phyloP scores from a whole-genome alignment of 2,797 vertebrate genomes.

The Lates japonicus region DNA sequence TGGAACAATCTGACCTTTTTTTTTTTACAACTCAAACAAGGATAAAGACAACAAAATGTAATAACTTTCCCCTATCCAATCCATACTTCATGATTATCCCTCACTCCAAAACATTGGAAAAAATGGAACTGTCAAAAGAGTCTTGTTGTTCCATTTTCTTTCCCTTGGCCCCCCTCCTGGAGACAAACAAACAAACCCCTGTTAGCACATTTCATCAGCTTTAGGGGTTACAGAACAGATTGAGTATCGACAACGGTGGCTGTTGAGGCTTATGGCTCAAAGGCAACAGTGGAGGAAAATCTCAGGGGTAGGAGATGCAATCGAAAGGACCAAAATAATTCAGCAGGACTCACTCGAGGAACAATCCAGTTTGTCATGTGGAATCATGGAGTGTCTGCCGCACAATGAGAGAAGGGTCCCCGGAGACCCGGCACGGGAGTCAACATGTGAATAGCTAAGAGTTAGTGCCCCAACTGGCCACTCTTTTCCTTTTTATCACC shows the following conservation, averaged over 20 bases:
- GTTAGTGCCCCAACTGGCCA: slow-evolving; percentile 76
- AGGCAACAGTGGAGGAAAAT: slow-evolving; percentile 82
- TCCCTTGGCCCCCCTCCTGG: slow-evolving; percentile 74
- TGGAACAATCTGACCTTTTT: slow-evolving; percentile 76
- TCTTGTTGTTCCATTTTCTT: slow-evolving; percentile 84
- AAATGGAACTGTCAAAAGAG: slow-evolving; percentile 85
- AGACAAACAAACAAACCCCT: slow-evolving; percentile 85
- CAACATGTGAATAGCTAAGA: slow-evolving; percentile 80
- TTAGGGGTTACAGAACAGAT: slow-evolving; percentile 88
- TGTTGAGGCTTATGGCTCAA: slow-evolving; percentile 83
- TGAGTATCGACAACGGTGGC: slow-evolving; percentile 86
- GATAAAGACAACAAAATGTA: slow-evolving; percentile 84
- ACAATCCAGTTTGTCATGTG: slow-evolving; percentile 85
- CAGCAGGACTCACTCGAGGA: slow-evolving; percentile 84
- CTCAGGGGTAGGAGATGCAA: slow-evolving; percentile 82
- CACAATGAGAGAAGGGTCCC: slow-evolving; percentile 79
- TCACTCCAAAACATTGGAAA: slow-evolving; percentile 79
- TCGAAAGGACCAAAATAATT: slow-evolving; percentile 86
- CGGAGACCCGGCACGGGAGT: slow-evolving; percentile 68
- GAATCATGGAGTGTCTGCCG: slow-evolving; percentile 80
- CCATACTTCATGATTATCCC: slow-evolving; percentile 85
- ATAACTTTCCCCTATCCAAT: slow-evolving; percentile 81
- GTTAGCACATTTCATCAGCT: slow-evolving; percentile 87
- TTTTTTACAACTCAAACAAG: slow-evolving; percentile 79
- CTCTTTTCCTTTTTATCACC: slow-evolving; percentile 80